phyloP scores from a whole-genome alignment of 2,113 vertebrate species.

The Xiphophorus maculatus region DNA sequence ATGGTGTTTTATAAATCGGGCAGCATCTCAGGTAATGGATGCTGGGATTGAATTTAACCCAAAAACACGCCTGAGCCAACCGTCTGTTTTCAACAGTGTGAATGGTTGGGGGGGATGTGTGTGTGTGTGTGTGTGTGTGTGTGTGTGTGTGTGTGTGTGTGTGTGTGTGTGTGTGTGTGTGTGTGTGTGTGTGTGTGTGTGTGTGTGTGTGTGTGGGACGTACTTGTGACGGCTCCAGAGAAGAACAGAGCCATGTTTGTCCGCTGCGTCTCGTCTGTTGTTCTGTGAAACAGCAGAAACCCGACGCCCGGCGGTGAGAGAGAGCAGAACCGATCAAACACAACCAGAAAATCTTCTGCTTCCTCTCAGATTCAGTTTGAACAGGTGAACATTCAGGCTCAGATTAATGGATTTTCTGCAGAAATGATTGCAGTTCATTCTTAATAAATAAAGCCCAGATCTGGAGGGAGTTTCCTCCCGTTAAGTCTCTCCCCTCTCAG shows the following conservation, averaged over 20 bases:
- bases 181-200: neutral
- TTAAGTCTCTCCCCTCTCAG: too few relatives aligned
- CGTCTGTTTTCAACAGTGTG: too few relatives aligned
- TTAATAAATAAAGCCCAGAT: neutral
- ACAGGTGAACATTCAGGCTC: neutral
- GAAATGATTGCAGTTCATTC: neutral
- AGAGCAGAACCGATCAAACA: neutral
- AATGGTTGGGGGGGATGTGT: too few relatives aligned
- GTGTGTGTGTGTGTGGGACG: conserved; percentile 12
- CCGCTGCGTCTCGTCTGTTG: neutral
- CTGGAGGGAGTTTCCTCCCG: neutral
- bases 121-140: too few relatives aligned
- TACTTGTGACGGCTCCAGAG: conserved; percentile 75
- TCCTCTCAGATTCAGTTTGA: neutral
- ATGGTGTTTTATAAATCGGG: neutral
- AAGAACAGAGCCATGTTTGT: conserved; percentile 69
- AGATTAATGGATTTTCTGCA: neutral
- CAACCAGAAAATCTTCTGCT: neutral
- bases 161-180: too few relatives aligned
- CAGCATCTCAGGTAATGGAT: neutral
- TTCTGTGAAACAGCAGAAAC: conserved; percentile 42
- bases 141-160: too few relatives aligned
- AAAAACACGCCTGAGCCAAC: too few relatives aligned
- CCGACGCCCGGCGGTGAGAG: conserved; percentile 18
- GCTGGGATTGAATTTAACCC: too few relatives aligned